Conservation (phyloP, 2,797 vertebrate genomes). For the Pangasius krempfi region DNA sequence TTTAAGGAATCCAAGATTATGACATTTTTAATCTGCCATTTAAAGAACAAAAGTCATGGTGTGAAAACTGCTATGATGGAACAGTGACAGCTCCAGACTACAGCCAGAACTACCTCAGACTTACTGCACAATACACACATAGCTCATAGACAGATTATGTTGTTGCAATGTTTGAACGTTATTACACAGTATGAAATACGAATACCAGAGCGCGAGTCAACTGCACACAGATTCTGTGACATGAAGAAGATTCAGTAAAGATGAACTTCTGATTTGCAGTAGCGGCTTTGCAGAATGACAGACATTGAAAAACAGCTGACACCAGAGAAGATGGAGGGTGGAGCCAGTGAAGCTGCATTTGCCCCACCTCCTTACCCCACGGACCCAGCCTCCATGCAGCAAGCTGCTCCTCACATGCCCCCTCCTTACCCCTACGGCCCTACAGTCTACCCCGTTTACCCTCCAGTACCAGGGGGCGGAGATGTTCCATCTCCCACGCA, state of each 20-base stretch:
- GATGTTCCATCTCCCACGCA: background rate
- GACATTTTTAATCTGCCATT: background rate
- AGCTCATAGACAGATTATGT: too few relatives aligned
- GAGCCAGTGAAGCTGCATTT: background rate
- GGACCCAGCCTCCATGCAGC: background rate
- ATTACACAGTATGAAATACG: background rate
- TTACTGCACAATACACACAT: background rate
- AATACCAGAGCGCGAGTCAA: background rate
- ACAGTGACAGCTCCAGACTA: background rate
- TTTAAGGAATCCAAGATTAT: background rate
- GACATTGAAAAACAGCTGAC: slow-evolving; percentile 22
- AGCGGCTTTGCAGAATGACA: slow-evolving; percentile 57
- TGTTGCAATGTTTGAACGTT: background rate
- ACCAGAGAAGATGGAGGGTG: background rate
- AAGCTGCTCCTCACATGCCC: slow-evolving; percentile 44
- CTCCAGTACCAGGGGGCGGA: background rate
- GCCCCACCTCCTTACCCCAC: slow-evolving; percentile 15
- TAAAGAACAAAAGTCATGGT: background rate
- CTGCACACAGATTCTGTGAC: background rate
- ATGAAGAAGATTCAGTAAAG: background rate
- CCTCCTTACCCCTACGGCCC: slow-evolving; percentile 45
- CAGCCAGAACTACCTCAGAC: background rate
- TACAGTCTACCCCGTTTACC: slow-evolving; percentile 20
- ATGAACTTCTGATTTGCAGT: background rate
- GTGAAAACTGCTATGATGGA: background rate